Percentiles rank a stretch among this genome's conserved stretches.
Evolutionary conservation across 2,888 invertebrate species (phyloP).

Genomic region (Boloria euphrosyne): DNA sequence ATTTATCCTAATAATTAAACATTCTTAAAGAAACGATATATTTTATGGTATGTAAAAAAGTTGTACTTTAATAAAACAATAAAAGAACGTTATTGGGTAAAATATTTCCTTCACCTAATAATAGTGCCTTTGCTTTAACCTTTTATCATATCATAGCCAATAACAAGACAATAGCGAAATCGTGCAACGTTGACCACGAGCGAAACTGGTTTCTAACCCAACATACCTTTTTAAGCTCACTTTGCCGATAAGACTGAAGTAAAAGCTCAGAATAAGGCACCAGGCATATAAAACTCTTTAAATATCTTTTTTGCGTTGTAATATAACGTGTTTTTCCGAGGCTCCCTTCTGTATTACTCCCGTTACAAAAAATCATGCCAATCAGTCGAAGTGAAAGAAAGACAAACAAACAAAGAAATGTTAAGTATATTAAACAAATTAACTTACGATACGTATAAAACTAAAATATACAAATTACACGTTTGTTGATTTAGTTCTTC

Average conservation of each 20-base stretch:
- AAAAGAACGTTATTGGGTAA: neutral
- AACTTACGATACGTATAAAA: neutral
- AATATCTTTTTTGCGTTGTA: neutral
- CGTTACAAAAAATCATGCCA: no score
- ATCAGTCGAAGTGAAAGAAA: no score
- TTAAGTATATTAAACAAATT: no score
- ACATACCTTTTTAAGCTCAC: constrained; percentile 4
- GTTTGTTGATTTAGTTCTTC: neutral
- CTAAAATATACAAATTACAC: neutral
- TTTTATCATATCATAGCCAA: constrained; percentile 19
- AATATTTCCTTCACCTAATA: neutral
- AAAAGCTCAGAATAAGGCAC: neutral
- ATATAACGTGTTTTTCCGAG: no score
- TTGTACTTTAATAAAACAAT: no score
- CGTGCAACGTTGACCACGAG: constrained; percentile 63
- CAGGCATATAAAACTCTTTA: neutral
- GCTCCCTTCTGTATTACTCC: no score
- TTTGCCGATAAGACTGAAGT: constrained; percentile 12
- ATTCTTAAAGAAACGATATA: no score
- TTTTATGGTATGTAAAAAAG: no score
- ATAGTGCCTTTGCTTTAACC: constrained; percentile 5
- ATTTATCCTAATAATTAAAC: no score
- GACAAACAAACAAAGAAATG: no score
- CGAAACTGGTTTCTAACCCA: constrained; percentile 57
- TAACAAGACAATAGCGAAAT: constrained; percentile 61